These are phyloP conservation scores for Petrolisthes cinctipes DNA, from an alignment of 2,888 invertebrate species.

Conservation along the genomic window DNA sequence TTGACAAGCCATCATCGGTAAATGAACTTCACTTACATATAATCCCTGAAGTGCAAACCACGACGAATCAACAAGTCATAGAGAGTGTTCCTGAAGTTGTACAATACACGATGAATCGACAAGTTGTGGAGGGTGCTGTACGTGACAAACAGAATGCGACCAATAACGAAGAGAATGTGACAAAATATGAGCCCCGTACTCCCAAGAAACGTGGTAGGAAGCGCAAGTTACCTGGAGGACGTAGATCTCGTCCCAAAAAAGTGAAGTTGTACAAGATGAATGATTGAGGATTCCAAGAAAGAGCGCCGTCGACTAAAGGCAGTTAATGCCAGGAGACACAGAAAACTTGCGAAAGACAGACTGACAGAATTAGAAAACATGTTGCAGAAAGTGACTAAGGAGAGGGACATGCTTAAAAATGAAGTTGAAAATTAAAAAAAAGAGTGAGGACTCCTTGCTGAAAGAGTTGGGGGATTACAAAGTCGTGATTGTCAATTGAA, in stretches of 20 bases:
- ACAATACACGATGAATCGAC: too few relatives aligned
- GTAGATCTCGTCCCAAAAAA: neutral
- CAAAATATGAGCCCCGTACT: too few relatives aligned
- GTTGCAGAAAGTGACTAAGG: neutral
- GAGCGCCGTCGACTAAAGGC: conserved; percentile 16
- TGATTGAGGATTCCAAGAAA: neutral
- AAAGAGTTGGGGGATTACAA: neutral
- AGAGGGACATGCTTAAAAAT: neutral
- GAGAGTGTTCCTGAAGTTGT: too few relatives aligned
- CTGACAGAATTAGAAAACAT: neutral
- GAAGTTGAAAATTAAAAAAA: neutral
- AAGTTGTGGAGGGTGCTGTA: too few relatives aligned
- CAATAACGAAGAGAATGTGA: too few relatives aligned
- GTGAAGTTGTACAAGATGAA: conserved; percentile 7
- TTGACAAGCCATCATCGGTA: too few relatives aligned
- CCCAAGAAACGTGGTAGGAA: conserved; percentile 27
- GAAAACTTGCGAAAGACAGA: neutral
- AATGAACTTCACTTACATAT: too few relatives aligned
- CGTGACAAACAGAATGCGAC: too few relatives aligned
- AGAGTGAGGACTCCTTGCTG: neutral
- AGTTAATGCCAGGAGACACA: conserved; percentile 22
- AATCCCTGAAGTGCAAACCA: too few relatives aligned
- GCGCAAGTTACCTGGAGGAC: neutral
- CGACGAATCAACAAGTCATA: too few relatives aligned
- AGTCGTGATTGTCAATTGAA: too few relatives aligned